These are phyloP conservation scores for Aurelia aurita DNA, from an alignment of 30 jellyfish, hydroid and myxozoan species.

Conservation along the genomic window DNA sequence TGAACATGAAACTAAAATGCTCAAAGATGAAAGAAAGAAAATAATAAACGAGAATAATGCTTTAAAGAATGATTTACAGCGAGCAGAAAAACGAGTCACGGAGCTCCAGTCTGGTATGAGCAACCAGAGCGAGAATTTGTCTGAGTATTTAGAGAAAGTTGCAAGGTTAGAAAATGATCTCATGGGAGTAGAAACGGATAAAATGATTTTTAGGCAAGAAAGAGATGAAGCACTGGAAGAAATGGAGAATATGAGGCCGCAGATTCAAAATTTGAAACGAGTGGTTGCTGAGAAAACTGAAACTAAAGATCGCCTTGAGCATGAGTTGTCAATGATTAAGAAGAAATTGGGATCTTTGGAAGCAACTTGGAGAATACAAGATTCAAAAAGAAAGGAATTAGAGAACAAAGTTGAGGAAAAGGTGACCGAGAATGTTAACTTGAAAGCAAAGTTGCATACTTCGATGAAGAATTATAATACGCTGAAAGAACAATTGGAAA, in stretches of 20 bases:
- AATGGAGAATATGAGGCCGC: slow-evolving; percentile 39
- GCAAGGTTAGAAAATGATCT: slow-evolving; percentile 42
- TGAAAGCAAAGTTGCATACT: slow-evolving; percentile 14
- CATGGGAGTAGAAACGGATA: slow-evolving; percentile 63
- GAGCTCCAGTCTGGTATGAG: slow-evolving; percentile 29
- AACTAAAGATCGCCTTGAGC: slow-evolving; percentile 13
- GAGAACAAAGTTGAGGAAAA: slow-evolving; percentile 44
- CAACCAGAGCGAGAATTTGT: slow-evolving; percentile 20
- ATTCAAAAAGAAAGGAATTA: slow-evolving; percentile 26
- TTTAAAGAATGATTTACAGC: slow-evolving; percentile 38
- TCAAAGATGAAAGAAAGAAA: slow-evolving; percentile 41
- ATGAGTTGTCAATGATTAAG: slow-evolving; percentile 11
- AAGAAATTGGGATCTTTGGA: slow-evolving; percentile 13
- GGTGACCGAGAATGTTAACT: slow-evolving; percentile 2
- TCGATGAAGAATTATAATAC: slow-evolving; percentile 12
- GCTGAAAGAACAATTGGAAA: slow-evolving; percentile 26
- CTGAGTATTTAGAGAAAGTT: slow-evolving; percentile 10
- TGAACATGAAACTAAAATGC: slow-evolving; percentile 18
- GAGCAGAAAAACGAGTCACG: slow-evolving; percentile 19
- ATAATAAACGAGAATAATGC: background rate
- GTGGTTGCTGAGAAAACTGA: background rate
- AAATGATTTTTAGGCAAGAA: slow-evolving; percentile 61
- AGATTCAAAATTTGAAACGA: slow-evolving; percentile 27
- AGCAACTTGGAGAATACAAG: slow-evolving; percentile 19
- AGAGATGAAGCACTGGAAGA: slow-evolving; percentile 61